Conservation (phyloP, 2,888 invertebrate genomes). For the Criorhina ranunculi region DNA sequence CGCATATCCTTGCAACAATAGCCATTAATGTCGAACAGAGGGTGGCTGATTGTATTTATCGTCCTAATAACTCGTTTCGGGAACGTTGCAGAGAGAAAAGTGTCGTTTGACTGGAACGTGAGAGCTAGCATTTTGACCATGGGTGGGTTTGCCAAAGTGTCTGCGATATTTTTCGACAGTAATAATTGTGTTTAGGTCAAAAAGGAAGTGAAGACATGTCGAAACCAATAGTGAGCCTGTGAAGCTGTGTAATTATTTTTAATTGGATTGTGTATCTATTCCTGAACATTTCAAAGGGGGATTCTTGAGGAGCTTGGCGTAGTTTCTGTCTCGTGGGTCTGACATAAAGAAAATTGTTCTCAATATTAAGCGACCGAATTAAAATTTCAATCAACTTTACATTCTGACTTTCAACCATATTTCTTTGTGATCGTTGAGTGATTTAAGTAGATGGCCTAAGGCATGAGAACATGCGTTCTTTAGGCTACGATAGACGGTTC, state of each 20-base stretch:
- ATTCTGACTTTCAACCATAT: too few relatives aligned
- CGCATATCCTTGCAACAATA: slow-evolving; percentile 56
- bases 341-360: too few relatives aligned
- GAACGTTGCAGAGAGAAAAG: slow-evolving; percentile 4
- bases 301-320: too few relatives aligned
- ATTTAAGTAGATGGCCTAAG: too few relatives aligned
- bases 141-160: neutral
- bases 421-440: too few relatives aligned
- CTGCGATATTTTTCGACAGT: neutral
- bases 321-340: too few relatives aligned
- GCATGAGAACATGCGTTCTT: too few relatives aligned
- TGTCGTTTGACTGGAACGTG: slow-evolving; percentile 25
- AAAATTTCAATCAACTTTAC: too few relatives aligned
- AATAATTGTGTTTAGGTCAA: neutral
- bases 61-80: slow-evolving; percentile 46
- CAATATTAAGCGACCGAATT: too few relatives aligned
- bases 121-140: slow-evolving; percentile 11
- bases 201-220: neutral
- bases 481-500: too few relatives aligned
- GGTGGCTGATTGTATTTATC: slow-evolving; percentile 60
- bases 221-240: neutral
- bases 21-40: slow-evolving; percentile 49
- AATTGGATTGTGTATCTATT: neutral
- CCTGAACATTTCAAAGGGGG: too few relatives aligned
- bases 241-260: neutral